Base-by-base conservation (phyloP, 2,888 invertebrate genomes). In the Callyntrura guangdongensis region DNA sequence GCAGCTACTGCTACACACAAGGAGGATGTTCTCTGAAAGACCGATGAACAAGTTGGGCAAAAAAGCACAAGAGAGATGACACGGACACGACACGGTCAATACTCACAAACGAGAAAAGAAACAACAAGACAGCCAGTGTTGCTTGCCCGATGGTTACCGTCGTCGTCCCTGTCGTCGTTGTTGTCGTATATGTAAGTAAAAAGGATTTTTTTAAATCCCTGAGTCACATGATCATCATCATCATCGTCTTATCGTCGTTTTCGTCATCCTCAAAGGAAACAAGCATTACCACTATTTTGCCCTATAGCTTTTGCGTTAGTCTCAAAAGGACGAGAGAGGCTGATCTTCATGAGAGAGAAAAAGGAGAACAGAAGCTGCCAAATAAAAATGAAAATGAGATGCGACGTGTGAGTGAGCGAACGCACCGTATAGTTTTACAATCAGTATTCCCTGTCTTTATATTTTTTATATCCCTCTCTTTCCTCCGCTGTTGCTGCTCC, bases 311-410 rank as follows among this genome's bases (percentile, higher is more conserved):
- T 20, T 22, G 47, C 47, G 3, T 36, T 36, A 36, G 3, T 36
- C 36, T 36, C 36, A 36, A 36, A 36, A 36, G 36, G 36, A 36
- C 36, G 36, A 36, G 36, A 36, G 36, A 36, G 8, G 22, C 12
- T 47, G 11, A 6, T 59, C n/a, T 27, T 12, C 25, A 59, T 1
- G 4, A 56, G 25, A 6, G 27, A 69, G 11, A 22, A 36, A 17
- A 72, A 79, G 12, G 27, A 77, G 14, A 77, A 22, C 53, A 77
- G 49, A 53, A 77, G 77, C 77, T 77, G 77, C 53, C 77, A 77
- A 77, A 77, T 53, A 53, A 77, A 53, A 77, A 77, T 77, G 45
- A 72, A n/a, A 17, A 72, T 36, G 36, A 45, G 36, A 36, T 61
- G 69, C n/a, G 69, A 72, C 17, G 49, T 17, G 36, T 45, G 69